Evolutionary conservation across 2,797 vertebrate species (phyloP).

Genomic region (Eospalax fontanierii): DNA sequence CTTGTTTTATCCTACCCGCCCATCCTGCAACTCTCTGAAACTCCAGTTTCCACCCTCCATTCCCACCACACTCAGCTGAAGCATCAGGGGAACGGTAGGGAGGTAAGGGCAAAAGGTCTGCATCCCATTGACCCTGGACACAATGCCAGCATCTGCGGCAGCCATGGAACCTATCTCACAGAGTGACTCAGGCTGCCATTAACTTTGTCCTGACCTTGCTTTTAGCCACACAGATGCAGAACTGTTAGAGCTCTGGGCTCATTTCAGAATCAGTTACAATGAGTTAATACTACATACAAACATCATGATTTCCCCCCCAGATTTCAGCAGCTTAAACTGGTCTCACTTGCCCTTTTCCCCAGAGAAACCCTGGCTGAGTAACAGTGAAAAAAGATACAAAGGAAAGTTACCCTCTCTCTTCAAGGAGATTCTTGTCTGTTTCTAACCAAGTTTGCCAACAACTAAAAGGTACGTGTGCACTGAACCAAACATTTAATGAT

Average conservation of each 20-base stretch:
- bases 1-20: not conserved
- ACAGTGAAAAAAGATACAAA: not conserved
- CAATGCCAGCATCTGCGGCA: constrained; percentile 36
- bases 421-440: not conserved
- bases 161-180: not conserved
- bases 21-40: not conserved
- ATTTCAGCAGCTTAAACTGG: constrained; percentile 21
- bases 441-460: constrained; percentile 40
- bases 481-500: not conserved
- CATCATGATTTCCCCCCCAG: not conserved
- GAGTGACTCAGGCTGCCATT: constrained; percentile 23
- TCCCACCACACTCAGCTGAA: not conserved
- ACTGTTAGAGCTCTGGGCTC: not conserved
- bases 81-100: constrained; percentile 5
- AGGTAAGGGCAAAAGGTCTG: constrained; percentile 13
- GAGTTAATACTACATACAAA: constrained; percentile 36
- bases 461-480: constrained; percentile 16
- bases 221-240: not conserved
- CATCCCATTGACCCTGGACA: not conserved
- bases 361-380: not conserved
- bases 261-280: constrained; percentile 42
- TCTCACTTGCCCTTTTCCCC: constrained; percentile 1
- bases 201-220: constrained; percentile 71
- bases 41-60: not conserved
- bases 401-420: not conserved